These are phyloP conservation scores for Elanus axillaris DNA, from an alignment of 2,113 vertebrate genomes.

Conservation along the genomic window DNA sequence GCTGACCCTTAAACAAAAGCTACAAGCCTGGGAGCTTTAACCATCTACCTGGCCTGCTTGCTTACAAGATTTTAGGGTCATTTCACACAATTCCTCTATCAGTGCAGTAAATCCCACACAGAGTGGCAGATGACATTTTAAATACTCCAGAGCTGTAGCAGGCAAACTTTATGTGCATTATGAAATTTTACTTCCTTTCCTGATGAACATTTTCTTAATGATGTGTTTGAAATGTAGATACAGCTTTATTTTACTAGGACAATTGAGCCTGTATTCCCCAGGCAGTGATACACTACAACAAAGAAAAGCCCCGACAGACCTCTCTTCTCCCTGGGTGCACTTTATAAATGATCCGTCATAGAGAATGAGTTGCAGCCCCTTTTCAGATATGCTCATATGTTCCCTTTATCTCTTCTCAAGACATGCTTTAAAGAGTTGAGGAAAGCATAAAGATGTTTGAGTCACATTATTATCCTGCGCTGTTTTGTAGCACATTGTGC, in stretches of 20 bases:
- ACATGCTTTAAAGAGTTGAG: background rate
- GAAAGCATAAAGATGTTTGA: background rate
- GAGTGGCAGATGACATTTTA: constrained; percentile 8
- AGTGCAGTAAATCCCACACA: background rate
- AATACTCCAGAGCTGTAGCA: constrained; percentile 28
- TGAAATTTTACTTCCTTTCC: constrained; percentile 63
- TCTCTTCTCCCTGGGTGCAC: background rate
- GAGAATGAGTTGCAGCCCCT: background rate
- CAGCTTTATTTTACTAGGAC: constrained; percentile 34
- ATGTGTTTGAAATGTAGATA: constrained; percentile 14
- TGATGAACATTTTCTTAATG: constrained; percentile 54
- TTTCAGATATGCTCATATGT: constrained; percentile 10
- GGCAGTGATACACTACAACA: background rate
- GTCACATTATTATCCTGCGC: background rate
- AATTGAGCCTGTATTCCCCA: background rate
- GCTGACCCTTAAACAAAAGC: background rate
- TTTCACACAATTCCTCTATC: background rate
- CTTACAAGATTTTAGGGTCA: background rate
- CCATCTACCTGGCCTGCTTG: background rate
- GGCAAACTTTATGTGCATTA: constrained; percentile 45
- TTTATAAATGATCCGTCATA: background rate
- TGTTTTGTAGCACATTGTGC: background rate
- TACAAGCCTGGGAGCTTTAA: background rate
- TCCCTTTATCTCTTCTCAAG: constrained; percentile 6
- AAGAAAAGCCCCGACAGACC: background rate